phyloP scores from a whole-genome alignment of 2,113 vertebrate genomes.

The Clupea harengus region DNA sequence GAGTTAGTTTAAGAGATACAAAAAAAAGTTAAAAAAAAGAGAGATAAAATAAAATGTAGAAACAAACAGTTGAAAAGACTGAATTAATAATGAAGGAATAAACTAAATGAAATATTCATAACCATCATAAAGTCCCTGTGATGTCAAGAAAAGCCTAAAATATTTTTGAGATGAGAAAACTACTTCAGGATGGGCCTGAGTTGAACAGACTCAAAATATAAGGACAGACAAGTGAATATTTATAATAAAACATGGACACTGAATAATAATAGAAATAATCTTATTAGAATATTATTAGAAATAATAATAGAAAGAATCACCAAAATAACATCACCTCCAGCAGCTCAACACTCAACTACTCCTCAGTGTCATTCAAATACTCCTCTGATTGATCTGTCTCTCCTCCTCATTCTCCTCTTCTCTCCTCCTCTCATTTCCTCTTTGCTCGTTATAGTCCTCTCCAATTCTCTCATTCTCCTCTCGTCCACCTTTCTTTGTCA shows the following conservation, averaged over 20 bases:
- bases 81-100: background rate
- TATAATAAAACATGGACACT: too few species aligned
- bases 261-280: too few species aligned
- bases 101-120: background rate
- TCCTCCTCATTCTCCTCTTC: background rate
- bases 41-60: too few species aligned
- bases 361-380: background rate
- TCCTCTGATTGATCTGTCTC: too few species aligned
- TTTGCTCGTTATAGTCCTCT: background rate
- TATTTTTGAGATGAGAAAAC: too few species aligned
- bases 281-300: too few species aligned
- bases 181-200: too few species aligned
- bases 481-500: background rate
- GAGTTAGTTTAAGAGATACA: too few species aligned
- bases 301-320: background rate
- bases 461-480: background rate
- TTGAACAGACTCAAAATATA: too few species aligned
- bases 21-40: too few species aligned
- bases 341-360: background rate
- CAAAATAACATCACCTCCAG: background rate
- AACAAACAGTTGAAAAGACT: background rate
- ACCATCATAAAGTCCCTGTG: background rate
- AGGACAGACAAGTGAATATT: too few species aligned
- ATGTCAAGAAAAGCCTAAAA: background rate
- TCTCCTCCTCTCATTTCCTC: background rate